A percentile compares a stretch with the other conserved stretches of the same genome.
These are phyloP conservation scores for Pogonocichla stellata DNA, from an alignment of 2,113 vertebrate genomes.

Conservation along the genomic window DNA sequence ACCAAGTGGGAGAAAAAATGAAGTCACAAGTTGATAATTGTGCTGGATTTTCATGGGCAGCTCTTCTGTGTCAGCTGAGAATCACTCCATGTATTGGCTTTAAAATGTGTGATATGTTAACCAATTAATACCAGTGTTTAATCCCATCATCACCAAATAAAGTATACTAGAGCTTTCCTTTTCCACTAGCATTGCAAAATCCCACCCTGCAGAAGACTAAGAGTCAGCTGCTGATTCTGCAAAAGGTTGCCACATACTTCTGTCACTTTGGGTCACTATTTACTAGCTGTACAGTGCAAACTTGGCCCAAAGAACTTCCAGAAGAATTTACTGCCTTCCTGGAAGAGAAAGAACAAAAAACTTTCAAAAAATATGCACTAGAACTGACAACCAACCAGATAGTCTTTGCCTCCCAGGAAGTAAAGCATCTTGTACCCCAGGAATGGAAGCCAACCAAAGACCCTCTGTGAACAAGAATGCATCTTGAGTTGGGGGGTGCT, in stretches of 20 bases:
- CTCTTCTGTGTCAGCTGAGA: background rate
- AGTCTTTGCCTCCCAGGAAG: background rate
- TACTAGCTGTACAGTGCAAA: background rate
- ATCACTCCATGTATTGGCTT: background rate
- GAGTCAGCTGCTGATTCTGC: background rate
- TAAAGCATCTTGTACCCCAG: background rate
- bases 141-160: background rate
- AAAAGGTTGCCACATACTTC: background rate
- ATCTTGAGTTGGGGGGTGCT: background rate
- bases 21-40: background rate
- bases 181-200: background rate
- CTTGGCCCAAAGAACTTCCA: background rate
- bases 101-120: background rate
- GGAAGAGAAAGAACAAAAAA: background rate
- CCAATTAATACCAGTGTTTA: background rate
- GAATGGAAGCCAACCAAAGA: background rate
- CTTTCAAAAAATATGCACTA: background rate
- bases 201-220: background rate
- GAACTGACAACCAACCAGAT: background rate
- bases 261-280: background rate
- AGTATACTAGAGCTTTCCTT: background rate
- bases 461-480: background rate
- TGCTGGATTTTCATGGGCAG: background rate
- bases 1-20: background rate
- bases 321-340: background rate